phyloP scores from a whole-genome alignment of 2,888 invertebrate species.

The Acronicta psi region DNA sequence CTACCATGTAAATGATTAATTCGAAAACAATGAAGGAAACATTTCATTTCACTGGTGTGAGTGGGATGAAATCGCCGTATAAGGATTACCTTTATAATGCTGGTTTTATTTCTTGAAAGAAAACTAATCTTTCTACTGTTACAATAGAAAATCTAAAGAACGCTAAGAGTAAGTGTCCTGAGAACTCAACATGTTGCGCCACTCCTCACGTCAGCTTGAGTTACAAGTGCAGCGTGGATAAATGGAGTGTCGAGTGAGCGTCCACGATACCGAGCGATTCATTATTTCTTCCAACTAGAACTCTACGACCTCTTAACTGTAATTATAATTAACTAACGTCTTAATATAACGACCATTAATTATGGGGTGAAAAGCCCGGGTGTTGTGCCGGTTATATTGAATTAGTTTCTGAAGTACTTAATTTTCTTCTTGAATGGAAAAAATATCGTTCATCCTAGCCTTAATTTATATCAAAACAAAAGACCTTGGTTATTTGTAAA shows the following conservation, averaged over 20 bases:
- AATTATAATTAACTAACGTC: slow-evolving; percentile 30
- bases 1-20: neutral
- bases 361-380: slow-evolving; percentile 8
- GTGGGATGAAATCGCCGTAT: slow-evolving; percentile 14
- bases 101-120: neutral
- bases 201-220: slow-evolving; percentile 30
- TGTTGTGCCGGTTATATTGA: slow-evolving; percentile 6
- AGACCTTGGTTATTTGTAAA: neutral
- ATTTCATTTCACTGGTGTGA: neutral
- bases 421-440: slow-evolving; percentile 14
- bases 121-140: neutral
- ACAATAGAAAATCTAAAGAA: slow-evolving; percentile 15
- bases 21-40: slow-evolving; percentile 11
- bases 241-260: slow-evolving; percentile 42
- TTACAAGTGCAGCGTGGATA: slow-evolving; percentile 43
- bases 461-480: neutral
- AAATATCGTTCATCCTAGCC: neutral
- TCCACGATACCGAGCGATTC: slow-evolving; percentile 20
- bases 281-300: slow-evolving; percentile 31
- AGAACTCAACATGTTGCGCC: slow-evolving; percentile 41
- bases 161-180: slow-evolving; percentile 26
- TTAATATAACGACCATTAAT: slow-evolving; percentile 26
- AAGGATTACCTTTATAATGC: neutral
- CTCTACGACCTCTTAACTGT: slow-evolving; percentile 19
- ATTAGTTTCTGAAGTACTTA: slow-evolving; percentile 11